Evolutionary conservation across 2,113 vertebrate genomes (phyloP).

Genomic region (Barbus barbus): DNA sequence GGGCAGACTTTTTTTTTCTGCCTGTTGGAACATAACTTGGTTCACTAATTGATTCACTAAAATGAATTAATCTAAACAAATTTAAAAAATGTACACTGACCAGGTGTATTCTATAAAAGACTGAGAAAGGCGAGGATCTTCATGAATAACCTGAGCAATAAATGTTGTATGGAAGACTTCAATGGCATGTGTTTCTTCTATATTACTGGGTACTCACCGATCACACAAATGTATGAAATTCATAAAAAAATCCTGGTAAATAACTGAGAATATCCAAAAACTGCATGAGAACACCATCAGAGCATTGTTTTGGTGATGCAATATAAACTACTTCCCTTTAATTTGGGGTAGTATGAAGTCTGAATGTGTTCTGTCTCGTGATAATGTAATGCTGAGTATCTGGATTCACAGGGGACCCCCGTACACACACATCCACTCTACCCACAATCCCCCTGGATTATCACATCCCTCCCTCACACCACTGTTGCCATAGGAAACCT

Average conservation of each 20-base stretch:
- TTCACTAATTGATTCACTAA: background rate
- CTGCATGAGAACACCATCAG: background rate
- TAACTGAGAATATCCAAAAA: background rate
- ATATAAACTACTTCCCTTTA: too few species aligned
- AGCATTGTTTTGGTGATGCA: background rate
- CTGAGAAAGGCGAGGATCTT: background rate
- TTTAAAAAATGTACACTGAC: background rate
- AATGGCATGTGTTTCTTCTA: background rate
- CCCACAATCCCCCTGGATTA: constrained; percentile 63
- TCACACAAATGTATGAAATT: background rate
- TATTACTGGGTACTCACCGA: background rate
- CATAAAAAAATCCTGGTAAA: background rate
- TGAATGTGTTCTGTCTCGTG: background rate
- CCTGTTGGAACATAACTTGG: too few species aligned
- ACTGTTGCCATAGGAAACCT: constrained; percentile 76
- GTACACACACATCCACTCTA: constrained; percentile 21
- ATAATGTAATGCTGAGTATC: constrained; percentile 61
- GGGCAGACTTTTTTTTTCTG: too few species aligned
- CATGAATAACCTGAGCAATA: background rate
- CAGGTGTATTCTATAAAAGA: background rate
- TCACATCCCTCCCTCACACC: constrained; percentile 73
- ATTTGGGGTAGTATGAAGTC: background rate
- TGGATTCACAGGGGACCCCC: constrained; percentile 64
- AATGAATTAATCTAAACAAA: background rate
- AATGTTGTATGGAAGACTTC: background rate